Percentiles rank a stretch among this genome's conserved stretches.
Conservation (phyloP, 2,888 invertebrate species). For the Cynaeus angustus region DNA sequence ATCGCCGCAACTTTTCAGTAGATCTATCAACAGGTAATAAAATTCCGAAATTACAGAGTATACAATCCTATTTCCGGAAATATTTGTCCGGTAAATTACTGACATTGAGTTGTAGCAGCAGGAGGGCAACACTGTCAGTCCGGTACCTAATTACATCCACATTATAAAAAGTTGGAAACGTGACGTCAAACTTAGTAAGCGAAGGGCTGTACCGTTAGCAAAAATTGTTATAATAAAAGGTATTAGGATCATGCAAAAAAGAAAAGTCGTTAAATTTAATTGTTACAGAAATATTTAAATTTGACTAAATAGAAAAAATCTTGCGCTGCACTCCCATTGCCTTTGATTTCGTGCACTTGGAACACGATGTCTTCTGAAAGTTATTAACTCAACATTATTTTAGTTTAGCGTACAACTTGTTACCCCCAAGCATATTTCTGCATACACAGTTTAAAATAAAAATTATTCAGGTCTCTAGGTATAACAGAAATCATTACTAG, state of each 20-base stretch:
- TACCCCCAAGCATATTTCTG: conserved; percentile 29
- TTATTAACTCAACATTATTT: conserved; percentile 23
- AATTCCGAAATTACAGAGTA: conserved; percentile 37
- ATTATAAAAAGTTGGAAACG: not conserved
- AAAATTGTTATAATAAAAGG: not conserved
- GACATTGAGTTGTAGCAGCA: conserved; percentile 15
- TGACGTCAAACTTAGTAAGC: not conserved
- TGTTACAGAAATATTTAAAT: no score
- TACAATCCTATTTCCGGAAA: conserved; percentile 29
- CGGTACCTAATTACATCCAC: conserved; percentile 17
- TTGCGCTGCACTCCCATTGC: no score
- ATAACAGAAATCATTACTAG: conserved; percentile 59
- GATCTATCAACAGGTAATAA: conserved; percentile 32
- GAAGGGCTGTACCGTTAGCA: conserved; percentile 4
- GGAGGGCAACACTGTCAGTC: conserved; percentile 28
- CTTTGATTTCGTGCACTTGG: no score
- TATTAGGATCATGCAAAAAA: no score
- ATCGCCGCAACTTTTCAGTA: not conserved
- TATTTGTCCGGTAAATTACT: conserved; percentile 36
- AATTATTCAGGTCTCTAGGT: conserved; percentile 55
- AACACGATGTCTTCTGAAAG: no score
- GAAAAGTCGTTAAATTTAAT: no score
- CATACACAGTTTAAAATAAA: conserved; percentile 43
- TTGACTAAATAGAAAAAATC: no score
- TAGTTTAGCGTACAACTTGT: conserved; percentile 32